phyloP scores from a whole-genome alignment of 1,140 invertebrate genomes.

The Drusus annulatus region DNA sequence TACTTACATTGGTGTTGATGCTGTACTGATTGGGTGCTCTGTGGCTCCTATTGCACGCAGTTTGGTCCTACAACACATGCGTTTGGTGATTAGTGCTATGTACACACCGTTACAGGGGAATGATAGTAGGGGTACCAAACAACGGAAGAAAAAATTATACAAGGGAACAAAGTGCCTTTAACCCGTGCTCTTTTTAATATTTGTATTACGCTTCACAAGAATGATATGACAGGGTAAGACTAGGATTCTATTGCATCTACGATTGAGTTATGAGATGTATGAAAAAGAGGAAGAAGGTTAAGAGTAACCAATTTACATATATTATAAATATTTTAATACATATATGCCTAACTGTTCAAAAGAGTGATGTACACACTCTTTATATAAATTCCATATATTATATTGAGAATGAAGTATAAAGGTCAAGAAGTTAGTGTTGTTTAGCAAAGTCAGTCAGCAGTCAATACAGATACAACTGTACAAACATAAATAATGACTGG shows the following conservation, averaged over 20 bases:
- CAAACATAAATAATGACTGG: no score
- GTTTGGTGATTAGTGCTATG: background rate
- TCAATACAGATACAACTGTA: no score
- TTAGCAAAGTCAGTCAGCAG: no score
- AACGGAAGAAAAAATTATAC: background rate
- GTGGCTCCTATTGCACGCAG: slow-evolving; percentile 47
- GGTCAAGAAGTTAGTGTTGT: no score
- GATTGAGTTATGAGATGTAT: no score
- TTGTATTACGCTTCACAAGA: background rate
- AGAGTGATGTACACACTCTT: no score
- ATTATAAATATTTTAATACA: no score
- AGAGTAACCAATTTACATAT: no score
- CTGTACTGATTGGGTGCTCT: slow-evolving; percentile 20
- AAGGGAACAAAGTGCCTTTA: background rate
- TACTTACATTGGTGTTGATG: slow-evolving; percentile 30
- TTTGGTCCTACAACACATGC: slow-evolving; percentile 51
- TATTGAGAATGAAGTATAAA: no score
- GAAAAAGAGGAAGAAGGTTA: no score
- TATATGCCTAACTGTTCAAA: no score
- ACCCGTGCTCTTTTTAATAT: background rate
- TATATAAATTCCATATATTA: no score
- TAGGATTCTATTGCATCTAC: background rate
- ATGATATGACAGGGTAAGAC: background rate
- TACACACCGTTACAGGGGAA: background rate
- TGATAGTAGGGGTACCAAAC: background rate